These are phyloP conservation scores for Dryocosmus kuriphilus DNA, from an alignment of 2,888 invertebrate species.

Conservation along the genomic window DNA sequence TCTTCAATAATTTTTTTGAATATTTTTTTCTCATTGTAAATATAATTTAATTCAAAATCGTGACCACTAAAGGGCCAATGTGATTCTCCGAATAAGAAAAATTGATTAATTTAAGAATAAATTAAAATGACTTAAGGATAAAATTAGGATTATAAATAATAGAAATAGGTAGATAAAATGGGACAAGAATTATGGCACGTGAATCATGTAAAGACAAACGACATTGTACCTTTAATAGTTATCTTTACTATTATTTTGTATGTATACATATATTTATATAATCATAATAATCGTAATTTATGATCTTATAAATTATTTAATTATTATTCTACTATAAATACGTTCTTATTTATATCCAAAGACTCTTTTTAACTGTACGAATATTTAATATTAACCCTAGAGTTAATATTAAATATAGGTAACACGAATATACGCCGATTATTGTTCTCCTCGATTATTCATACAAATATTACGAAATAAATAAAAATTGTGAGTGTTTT, in stretches of 20 bases:
- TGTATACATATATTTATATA: slow-evolving; percentile 55
- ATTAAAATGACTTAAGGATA: neutral
- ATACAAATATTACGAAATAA: neutral
- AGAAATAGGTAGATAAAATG: neutral
- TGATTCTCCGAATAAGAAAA: neutral
- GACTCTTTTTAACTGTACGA: slow-evolving; percentile 50
- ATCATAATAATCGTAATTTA: slow-evolving; percentile 44
- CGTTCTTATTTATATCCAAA: slow-evolving; percentile 53
- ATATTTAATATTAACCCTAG: slow-evolving; percentile 36
- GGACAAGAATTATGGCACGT: neutral
- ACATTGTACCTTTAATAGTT: slow-evolving; percentile 32
- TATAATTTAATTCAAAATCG: neutral
- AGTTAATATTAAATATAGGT: slow-evolving; percentile 34
- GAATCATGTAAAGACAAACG: slow-evolving; percentile 43
- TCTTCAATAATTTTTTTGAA: neutral
- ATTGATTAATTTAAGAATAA: neutral
- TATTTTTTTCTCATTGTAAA: slow-evolving; percentile 14
- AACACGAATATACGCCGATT: slow-evolving; percentile 16
- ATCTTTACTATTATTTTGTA: slow-evolving; percentile 44
- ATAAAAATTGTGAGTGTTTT: neutral
- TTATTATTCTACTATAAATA: slow-evolving; percentile 22
- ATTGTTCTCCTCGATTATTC: slow-evolving; percentile 15
- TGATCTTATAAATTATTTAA: slow-evolving; percentile 45
- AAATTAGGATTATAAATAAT: neutral
- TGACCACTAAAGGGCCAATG: neutral